These are phyloP conservation scores for Anthoscopus minutus DNA, from an alignment of 2,113 vertebrate genomes.

Conservation along the genomic window DNA sequence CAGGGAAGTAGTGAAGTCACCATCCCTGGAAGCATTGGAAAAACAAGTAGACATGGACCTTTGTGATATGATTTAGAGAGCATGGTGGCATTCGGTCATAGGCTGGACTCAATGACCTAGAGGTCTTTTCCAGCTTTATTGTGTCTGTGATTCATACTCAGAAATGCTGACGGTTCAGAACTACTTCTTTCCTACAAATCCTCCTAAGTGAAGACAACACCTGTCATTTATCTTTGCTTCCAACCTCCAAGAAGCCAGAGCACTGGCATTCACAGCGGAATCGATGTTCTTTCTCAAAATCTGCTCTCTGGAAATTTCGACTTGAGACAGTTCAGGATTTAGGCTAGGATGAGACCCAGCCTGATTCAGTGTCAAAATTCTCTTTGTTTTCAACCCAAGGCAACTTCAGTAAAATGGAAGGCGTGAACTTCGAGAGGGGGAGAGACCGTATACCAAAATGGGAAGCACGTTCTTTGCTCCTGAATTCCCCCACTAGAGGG, in stretches of 20 bases:
- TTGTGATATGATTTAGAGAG: neutral
- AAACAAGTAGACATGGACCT: neutral
- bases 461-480: neutral
- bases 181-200: neutral
- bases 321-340: neutral
- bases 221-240: neutral
- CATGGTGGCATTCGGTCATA: accelerated
- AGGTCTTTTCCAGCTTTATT: neutral
- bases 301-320: neutral
- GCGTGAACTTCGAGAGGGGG: neutral
- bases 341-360: neutral
- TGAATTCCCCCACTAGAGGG: neutral
- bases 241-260: neutral
- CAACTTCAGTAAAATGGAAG: neutral
- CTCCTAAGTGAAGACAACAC: neutral
- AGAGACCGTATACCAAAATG: accelerated
- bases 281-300: neutral
- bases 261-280: neutral
- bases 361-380: neutral
- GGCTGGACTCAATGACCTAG: neutral
- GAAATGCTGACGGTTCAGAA: neutral
- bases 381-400: neutral
- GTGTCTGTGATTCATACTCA: neutral
- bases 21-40: neutral
- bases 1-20: neutral